These are phyloP conservation scores for Oscheius sp. DNA, from an alignment of 2,888 invertebrate species.

Conservation along the genomic window DNA sequence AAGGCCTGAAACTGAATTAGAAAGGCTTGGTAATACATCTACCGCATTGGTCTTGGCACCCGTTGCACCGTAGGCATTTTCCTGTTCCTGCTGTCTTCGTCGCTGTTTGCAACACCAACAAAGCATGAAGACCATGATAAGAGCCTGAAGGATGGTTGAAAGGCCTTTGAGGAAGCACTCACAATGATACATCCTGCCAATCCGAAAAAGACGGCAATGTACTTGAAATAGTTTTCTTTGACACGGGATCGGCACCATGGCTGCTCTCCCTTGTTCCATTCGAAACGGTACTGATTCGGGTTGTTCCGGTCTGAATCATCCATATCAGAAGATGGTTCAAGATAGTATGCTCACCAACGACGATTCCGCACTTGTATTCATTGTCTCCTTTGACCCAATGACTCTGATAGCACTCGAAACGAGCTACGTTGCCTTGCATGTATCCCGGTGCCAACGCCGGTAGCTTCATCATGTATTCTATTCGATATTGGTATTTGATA, in stretches of 20 bases:
- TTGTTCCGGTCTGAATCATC: slow-evolving; percentile 56
- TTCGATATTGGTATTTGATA: no score
- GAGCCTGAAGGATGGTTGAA: slow-evolving; percentile 29
- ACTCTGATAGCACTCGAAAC: slow-evolving; percentile 71
- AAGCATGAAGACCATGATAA: slow-evolving; percentile 58
- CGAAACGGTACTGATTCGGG: slow-evolving; percentile 69
- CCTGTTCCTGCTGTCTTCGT: slow-evolving; percentile 43
- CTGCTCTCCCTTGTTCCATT: slow-evolving; percentile 72
- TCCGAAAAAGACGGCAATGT: slow-evolving; percentile 68
- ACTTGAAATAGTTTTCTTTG: slow-evolving; percentile 72
- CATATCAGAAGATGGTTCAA: no score
- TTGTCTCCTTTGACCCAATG: slow-evolving; percentile 72
- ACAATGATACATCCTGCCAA: slow-evolving; percentile 57
- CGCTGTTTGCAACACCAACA: slow-evolving; percentile 64
- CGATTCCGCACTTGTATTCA: slow-evolving; percentile 67
- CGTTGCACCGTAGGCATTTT: slow-evolving; percentile 5
- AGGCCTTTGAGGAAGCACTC: neutral
- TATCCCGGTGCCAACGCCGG: slow-evolving; percentile 70
- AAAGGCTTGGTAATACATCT: neutral
- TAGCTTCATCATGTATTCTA: slow-evolving; percentile 71
- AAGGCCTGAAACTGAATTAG: slow-evolving; percentile 25
- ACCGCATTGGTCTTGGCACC: slow-evolving; percentile 1
- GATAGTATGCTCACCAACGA: neutral
- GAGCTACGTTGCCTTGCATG: slow-evolving; percentile 70
- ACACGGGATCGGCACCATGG: slow-evolving; percentile 73